Conservation (phyloP, 2,888 invertebrate species). For the Gastracanthus pulcherrimus region DNA sequence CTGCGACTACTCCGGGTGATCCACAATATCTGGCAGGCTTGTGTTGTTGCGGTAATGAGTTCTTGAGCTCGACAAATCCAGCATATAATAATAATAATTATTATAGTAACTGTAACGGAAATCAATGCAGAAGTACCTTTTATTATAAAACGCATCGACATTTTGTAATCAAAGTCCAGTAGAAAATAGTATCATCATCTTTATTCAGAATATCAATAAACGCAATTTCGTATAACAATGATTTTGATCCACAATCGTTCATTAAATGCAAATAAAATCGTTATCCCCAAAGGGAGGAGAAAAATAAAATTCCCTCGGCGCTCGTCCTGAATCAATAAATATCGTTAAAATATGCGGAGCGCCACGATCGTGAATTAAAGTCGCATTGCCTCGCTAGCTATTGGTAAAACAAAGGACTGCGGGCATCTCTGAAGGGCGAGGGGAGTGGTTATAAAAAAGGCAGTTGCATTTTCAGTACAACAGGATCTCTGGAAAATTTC, state of each 20-base stretch:
- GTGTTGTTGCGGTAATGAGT: no score
- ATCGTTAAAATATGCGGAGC: conserved; percentile 21
- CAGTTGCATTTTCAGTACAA: not conserved
- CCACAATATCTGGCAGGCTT: no score
- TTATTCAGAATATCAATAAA: conserved; percentile 4
- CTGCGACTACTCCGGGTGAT: no score
- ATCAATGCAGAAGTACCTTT: no score
- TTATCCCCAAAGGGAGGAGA: not conserved
- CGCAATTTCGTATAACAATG: not conserved
- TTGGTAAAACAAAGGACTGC: not conserved
- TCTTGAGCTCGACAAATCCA: no score
- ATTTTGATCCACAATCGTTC: not conserved
- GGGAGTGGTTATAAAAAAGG: not conserved
- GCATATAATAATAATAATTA: no score
- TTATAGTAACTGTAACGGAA: no score
- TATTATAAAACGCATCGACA: no score
- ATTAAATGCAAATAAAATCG: conserved; percentile 25
- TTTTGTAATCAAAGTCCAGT: no score
- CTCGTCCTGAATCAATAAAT: conserved; percentile 3
- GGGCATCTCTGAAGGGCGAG: not conserved
- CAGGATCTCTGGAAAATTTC: conserved; percentile 18
- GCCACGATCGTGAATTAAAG: conserved; percentile 16
- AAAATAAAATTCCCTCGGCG: not conserved
- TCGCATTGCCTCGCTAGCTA: not conserved
- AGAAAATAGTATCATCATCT: no score